Percentiles rank a stretch among this genome's conserved stretches.
Conservation (phyloP, 1,140 invertebrate genomes). For the Leptopilina clavipes region DNA sequence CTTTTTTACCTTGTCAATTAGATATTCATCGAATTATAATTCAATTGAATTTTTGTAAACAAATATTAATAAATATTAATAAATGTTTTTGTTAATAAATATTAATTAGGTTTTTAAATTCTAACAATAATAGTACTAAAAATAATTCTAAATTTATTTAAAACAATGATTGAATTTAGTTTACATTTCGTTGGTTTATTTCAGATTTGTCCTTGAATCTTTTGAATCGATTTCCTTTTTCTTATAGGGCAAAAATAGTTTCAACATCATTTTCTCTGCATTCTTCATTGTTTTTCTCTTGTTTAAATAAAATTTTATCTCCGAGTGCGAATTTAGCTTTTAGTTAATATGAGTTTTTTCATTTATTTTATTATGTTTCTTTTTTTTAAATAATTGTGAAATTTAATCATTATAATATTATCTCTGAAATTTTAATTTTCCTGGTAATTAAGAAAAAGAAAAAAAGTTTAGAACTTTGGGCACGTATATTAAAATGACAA, state of each 20-base stretch:
- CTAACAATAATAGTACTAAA: neutral
- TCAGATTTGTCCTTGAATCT: neutral
- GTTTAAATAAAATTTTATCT: neutral
- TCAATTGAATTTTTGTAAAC: too few relatives aligned
- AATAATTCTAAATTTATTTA: too few relatives aligned
- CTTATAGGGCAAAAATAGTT: slow-evolving; percentile 14
- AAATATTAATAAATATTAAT: too few relatives aligned
- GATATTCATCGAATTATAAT: too few relatives aligned
- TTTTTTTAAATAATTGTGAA: neutral
- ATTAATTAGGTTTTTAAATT: too few relatives aligned
- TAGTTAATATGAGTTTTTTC: neutral
- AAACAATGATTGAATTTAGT: neutral
- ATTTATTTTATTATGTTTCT: neutral
- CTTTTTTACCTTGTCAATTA: too few relatives aligned
- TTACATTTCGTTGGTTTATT: neutral
- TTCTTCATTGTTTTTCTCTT: neutral
- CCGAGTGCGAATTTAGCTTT: too few relatives aligned
- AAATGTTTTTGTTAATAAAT: too few relatives aligned
- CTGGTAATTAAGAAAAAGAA: neutral
- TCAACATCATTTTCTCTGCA: neutral
- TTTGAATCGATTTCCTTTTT: slow-evolving; percentile 1
- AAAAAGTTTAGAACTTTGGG: neutral
- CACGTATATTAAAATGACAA: neutral
- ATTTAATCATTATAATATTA: neutral
- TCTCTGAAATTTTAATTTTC: neutral